Percentiles rank a stretch among this genome's conserved stretches.
Conservation (phyloP, 2,888 invertebrate genomes). For the Drymonia ruficornis region DNA sequence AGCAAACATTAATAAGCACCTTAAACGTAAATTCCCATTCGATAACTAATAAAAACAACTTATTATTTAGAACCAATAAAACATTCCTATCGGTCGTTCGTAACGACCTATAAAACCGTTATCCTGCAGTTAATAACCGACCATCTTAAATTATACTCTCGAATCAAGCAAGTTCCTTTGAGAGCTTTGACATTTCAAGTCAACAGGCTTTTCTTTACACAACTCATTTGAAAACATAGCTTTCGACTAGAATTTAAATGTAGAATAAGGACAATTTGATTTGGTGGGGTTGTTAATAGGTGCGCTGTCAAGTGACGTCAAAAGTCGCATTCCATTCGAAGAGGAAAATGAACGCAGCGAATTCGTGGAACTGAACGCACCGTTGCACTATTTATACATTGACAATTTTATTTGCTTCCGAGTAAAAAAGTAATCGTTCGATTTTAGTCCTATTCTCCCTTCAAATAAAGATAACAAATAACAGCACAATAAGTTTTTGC, state of each 20-base stretch:
- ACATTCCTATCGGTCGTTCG: slow-evolving; percentile 46
- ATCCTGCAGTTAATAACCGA: slow-evolving; percentile 47
- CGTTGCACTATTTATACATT: slow-evolving; percentile 76
- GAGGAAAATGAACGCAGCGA: slow-evolving; percentile 75
- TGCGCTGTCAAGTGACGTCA: slow-evolving; percentile 68
- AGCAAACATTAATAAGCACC: slow-evolving; percentile 14
- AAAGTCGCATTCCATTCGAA: slow-evolving; percentile 67
- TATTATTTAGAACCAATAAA: slow-evolving; percentile 56
- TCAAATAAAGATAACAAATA: slow-evolving; percentile 27
- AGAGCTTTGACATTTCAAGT: slow-evolving; percentile 14
- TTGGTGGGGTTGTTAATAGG: slow-evolving; percentile 39
- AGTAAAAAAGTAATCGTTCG: slow-evolving; percentile 12
- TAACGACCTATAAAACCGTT: slow-evolving; percentile 50
- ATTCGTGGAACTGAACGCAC: slow-evolving; percentile 67
- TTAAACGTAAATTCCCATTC: slow-evolving; percentile 42
- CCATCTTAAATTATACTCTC: slow-evolving; percentile 28
- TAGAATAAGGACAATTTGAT: slow-evolving; percentile 39
- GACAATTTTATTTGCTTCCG: slow-evolving; percentile 38
- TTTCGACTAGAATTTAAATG: slow-evolving; percentile 33
- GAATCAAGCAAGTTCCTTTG: slow-evolving; percentile 1
- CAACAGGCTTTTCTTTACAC: slow-evolving; percentile 14
- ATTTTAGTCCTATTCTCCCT: slow-evolving; percentile 32
- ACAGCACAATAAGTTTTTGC: slow-evolving; percentile 8
- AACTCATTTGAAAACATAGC: slow-evolving; percentile 24
- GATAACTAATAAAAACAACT: slow-evolving; percentile 46